Base-by-base conservation (phyloP, 2,797 vertebrate genomes). In the Hypotaenidia okinawae region DNA sequence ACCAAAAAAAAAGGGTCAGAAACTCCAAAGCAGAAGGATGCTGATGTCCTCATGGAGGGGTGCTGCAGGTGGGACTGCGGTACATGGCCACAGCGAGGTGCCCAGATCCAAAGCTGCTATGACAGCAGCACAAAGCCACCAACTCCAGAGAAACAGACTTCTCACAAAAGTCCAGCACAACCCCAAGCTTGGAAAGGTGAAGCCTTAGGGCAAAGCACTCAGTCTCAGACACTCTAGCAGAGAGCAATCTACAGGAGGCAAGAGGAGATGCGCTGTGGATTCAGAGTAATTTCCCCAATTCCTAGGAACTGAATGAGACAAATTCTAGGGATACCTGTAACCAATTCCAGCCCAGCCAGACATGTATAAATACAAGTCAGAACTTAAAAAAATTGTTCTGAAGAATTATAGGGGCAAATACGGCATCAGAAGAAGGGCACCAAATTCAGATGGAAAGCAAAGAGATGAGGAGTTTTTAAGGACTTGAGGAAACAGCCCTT, bases 31-130 rank as follows among this genome's bases (percentile, higher is more conserved):
- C 11, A 59, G 67, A 45, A 84, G 51, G 55, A 32, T 2, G 2
- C 32, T 4, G 2, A 3, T 35, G 11, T 15, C 57, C 16, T 22
- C 33, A 19, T 0, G 0, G 37, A 77, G 10, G 13, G 10, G 15
- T 5, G 6, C 35, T 30, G 28, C 3, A 1, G 49, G 35, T 63
- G 28, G 35, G 25, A 35, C 37, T 6, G 11, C 3, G 2, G 45
- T 27, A 27, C 14, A 23, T 0, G 3, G 67, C 28, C 66, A 55
- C 37, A 27, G 49, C n/a, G 32, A 43, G 54, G 45, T 23, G 22
- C 28, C 27, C 49, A 37, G 27, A 12, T 35, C 18, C 25, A n/a
- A 59, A 61, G 63, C 47, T 28, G 47, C 22, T 27, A n/a, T 2
- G 41, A 75, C 12, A 83, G 73, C 57, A 58, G 64, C 68, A 62